Evolutionary conservation across 2,888 invertebrate genomes (phyloP), one percentile per base, ranked within the genome.

Genomic region (Ormyrus thymus): DNA sequence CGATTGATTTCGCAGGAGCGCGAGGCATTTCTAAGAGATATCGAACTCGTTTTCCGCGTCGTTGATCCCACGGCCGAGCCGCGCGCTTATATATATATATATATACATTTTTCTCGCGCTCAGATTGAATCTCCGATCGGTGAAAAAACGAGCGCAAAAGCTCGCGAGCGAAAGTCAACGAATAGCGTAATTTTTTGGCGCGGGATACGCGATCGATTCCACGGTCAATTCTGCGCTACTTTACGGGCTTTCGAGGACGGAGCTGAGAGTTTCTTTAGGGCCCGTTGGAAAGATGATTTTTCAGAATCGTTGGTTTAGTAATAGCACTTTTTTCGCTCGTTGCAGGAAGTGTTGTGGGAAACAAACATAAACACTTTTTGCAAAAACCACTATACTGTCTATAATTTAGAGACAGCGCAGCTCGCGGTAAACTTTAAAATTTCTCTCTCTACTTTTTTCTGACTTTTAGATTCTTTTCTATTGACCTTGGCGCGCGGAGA

Each of bases 21-120:
- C 59, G n/a, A 8, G 11, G 64, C 58, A 48, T 76, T 51, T 58
- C 45, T 15, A 8, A 43, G 50, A 72, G 46, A 74, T 58, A 78
- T 73, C 43, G 78, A 78, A 53, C 69, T 78, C 69, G 58, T 73
- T 78, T 78, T 78, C 58, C 29, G 50, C 64, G 10, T 15, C 10
- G 46, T 45, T 55, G 73, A 64, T 69, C 51, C 51, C 59, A 6
- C 50, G 51, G 51, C 50, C 29, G 29, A 29, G 29, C 29, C 29
- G 29, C 29, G 1, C 29, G 29, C 29, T 4, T 46, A 46, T 29
- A 13, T 13, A n/a, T 29, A 59, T 29, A 59, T 46, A 46, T 11
- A 13, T 50, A 51, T 13, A 11, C 56, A 62, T 55, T 62, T 62
- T 70, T 76, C 70, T 62, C 69, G 65, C 58, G 50, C 13, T 9